Evolutionary conservation across 2,113 vertebrate species (phyloP), one percentile per base, ranked within the genome.

Genomic region (Leucopsar rothschildi): DNA sequence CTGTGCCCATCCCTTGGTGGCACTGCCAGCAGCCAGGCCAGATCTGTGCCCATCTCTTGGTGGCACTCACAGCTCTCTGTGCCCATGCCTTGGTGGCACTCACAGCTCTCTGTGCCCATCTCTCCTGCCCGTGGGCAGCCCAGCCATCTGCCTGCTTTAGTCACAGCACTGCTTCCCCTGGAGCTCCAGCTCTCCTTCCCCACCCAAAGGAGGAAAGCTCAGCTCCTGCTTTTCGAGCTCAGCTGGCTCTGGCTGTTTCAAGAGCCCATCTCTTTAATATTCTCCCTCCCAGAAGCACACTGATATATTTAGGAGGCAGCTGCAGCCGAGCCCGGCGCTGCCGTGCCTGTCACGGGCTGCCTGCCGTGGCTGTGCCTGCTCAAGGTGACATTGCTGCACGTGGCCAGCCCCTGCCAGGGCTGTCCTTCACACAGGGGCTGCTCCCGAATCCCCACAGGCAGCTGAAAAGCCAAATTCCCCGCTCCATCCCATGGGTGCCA

Each of bases 301-400:
- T 40, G 75, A 92, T 96, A 72, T 89, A 82, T 92, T 96, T 94
- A 93, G 94, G 94, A 37, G 80, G n/a, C 95, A 91, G 93, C 94
- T 94, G 94, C 89, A 75, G 63, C 61, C 1, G 5, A 35, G 85
- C 66, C 35, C 10, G 16, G 82, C 90, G 42, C 39, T 33, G 40
- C 91, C 25, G 57, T 24, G 11, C 6, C 72, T 33, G 21, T 59
- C 71, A 19, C 28, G 18, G 55, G 66, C 12, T 60, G 80, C 6
- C 35, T 24, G 5, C 2, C 1, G 24, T 16, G 83, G 5, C 53
- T 1, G 44, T 12, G 78, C 27, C 92, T 72, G 85, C 88, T 88
- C 90, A 90, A 94, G 86, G 92, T 88, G 86, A 93, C 88, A 71
- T 88, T 92, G 92, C 56, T 12, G 10, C 91, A 29, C 0, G 5